Percentiles rank a stretch among this genome's conserved stretches.
Evolutionary conservation across 2,113 vertebrate genomes (phyloP).

Genomic region (Sminthopsis crassicaudata): DNA sequence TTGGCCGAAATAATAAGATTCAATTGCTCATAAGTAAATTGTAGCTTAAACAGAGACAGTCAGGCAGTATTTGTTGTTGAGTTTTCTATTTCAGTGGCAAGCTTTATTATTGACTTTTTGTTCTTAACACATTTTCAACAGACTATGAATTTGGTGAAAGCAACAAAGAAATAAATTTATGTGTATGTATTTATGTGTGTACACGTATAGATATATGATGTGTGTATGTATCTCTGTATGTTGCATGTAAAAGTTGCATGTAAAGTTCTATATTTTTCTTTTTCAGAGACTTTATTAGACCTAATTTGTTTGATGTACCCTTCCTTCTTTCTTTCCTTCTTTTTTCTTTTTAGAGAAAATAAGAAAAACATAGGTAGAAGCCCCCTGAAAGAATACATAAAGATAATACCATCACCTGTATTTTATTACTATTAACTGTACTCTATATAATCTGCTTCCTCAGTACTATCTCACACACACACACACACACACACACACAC

Average conservation of each 20-base stretch:
- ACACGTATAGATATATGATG: too few relatives aligned
- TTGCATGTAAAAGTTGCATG: background rate
- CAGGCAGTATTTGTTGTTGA: constrained; percentile 71
- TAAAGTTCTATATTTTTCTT: constrained; percentile 3
- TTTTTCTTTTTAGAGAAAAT: background rate
- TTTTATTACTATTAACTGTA: too few relatives aligned
- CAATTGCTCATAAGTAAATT: constrained; percentile 84
- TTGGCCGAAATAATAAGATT: constrained; percentile 83
- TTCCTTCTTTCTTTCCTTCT: too few relatives aligned
- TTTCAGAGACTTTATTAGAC: constrained; percentile 1
- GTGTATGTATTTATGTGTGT: too few relatives aligned
- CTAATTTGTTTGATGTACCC: background rate
- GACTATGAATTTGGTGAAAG: constrained; percentile 66
- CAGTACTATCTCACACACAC: too few relatives aligned
- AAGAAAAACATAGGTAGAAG: too few relatives aligned
- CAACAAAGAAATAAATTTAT: constrained; percentile 24
- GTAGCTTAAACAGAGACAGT: constrained; percentile 80
- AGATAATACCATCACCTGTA: too few relatives aligned
- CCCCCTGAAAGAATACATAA: too few relatives aligned
- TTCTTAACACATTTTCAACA: constrained; percentile 60
- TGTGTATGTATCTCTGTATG: too few relatives aligned
- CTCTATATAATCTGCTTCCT: too few relatives aligned
- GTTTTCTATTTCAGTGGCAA: constrained; percentile 60
- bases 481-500: too few relatives aligned
- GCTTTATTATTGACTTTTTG: constrained; percentile 78